These are phyloP conservation scores for crab-eating macaque (Macaca fascicularis) DNA, from an alignment of 2,113 vertebrate species.

Conservation along the genomic window T2T-MFA8v1.1 NC_088385.1:30851001-30851500, in stretches of 20 bases:
- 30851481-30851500: not conserved
- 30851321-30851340: not conserved
- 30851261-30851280: not conserved
- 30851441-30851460: not conserved
- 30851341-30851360: not conserved
- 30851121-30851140: not conserved
- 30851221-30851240: not conserved
- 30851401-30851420: not conserved
- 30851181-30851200: not conserved
- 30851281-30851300: not conserved
- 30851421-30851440: not conserved
- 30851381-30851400: not conserved
- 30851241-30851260: accelerated
- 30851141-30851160: not conserved
- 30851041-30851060: no score
- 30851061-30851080: no score
- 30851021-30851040: no score
- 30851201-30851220: not conserved
- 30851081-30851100: not conserved
- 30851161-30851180: not conserved
- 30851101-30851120: not conserved
- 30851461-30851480: not conserved
- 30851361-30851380: not conserved
- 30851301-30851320: not conserved
- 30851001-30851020: no score